Conservation (phyloP, 2,888 invertebrate genomes). For the Hermodice carunculata region DNA sequence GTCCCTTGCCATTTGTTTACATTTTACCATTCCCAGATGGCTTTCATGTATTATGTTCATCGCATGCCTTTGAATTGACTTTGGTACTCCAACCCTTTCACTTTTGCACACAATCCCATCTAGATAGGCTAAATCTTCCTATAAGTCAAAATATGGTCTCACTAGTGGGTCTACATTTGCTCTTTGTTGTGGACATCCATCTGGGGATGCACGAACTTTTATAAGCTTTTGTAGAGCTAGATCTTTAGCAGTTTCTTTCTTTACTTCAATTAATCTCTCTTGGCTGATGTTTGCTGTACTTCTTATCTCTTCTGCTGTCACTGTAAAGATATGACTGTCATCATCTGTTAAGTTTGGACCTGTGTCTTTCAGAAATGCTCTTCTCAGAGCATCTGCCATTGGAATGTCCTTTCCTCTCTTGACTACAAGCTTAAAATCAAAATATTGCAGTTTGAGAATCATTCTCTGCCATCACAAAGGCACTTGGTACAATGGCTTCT, state of each 20-base stretch:
- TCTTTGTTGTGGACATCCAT: conserved; percentile 14
- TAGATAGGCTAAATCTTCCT: background rate
- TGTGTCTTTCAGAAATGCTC: conserved; percentile 1
- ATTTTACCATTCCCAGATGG: conserved; percentile 26
- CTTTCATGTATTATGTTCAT: conserved; percentile 16
- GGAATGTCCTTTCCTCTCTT: conserved; percentile 29
- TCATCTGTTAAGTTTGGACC: background rate
- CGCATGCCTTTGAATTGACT: background rate
- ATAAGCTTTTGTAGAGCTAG: background rate
- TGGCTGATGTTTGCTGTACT: no score
- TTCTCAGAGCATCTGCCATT: conserved; percentile 27
- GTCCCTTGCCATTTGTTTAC: conserved; percentile 19
- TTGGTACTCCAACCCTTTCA: conserved; percentile 14
- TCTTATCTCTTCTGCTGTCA: background rate
- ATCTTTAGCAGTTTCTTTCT: no score
- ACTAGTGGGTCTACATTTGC: background rate
- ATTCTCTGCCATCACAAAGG: conserved; percentile 27
- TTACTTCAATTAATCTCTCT: no score
- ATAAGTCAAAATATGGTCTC: conserved; percentile 7
- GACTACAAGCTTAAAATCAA: conserved; percentile 26
- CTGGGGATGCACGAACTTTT: no score
- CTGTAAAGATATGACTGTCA: background rate
- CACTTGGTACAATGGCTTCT: conserved; percentile 28
- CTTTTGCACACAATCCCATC: conserved; percentile 22
- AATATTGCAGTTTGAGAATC: conserved; percentile 24